phyloP scores from a whole-genome alignment of 2,888 invertebrate species.

The Escarpia spicata region DNA sequence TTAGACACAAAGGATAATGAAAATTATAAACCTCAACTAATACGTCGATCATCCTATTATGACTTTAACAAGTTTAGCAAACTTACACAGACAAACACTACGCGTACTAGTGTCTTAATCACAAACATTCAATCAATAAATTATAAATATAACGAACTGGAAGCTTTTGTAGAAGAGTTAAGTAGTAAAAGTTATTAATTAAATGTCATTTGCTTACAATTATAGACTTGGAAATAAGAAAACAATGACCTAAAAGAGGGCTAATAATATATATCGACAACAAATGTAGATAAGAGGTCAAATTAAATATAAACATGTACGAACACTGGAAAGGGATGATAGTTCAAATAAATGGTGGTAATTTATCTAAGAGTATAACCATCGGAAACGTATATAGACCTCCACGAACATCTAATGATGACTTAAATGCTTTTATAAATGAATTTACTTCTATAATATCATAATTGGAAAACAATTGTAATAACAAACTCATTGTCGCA shows the following conservation, averaged over 20 bases:
- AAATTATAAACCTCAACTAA: background rate
- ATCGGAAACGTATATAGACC: no score
- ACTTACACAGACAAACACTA: background rate
- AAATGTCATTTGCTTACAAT: background rate
- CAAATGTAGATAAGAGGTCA: background rate
- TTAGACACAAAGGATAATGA: background rate
- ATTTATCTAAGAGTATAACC: no score
- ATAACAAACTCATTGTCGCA: background rate
- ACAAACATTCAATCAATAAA: background rate
- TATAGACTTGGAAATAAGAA: background rate
- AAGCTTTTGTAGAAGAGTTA: background rate
- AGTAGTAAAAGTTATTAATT: background rate
- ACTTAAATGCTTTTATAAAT: background rate
- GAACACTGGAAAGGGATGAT: no score
- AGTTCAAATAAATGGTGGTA: no score
- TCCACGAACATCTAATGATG: background rate
- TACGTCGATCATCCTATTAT: background rate
- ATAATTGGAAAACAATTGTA: background rate
- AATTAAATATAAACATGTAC: background rate
- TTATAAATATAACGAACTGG: background rate
- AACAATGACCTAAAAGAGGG: background rate
- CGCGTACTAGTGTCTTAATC: background rate
- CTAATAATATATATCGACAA: background rate
- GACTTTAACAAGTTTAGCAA: background rate
- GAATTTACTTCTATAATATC: background rate